Base-by-base conservation (phyloP, 2,797 vertebrate genomes). In the Characodon lateralis region DNA sequence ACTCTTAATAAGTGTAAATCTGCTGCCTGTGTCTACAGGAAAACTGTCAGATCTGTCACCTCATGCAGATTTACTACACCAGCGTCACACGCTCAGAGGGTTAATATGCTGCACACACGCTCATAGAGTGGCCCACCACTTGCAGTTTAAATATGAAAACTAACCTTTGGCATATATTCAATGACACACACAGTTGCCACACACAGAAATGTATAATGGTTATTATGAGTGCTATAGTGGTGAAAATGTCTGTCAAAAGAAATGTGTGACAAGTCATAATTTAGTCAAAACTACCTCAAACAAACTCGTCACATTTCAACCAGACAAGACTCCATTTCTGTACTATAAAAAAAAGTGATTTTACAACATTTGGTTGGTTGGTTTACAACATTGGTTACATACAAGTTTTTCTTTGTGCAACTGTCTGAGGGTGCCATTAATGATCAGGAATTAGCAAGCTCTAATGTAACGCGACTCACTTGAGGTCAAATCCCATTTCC, bases 1-100 rank as follows among this genome's bases (percentile, higher is more conserved):
- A 41, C 79, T 51, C 83, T 48, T 86, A 73, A 87, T 76, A 61
- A 76, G 86, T 74, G 78, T 69, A 83, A 84, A 87, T 89, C 82
- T 85, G 83, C 56, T n/a, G 66, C 77, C 0, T 70, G 74, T 59
- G 77, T 82, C 80, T 78, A 69, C 87, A 69, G 76, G 71, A 59
- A 74, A 79, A 58, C 81, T 59, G 71, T 77, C 88, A 82, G 14
- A 78, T 56, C 77, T 71, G 77, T 82, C 83, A 68, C 78, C 74
- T 70, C 80, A 76, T 82, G 84, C 83, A 88, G 83, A 82, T 82
- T 70, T 35, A 77, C 69, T 6, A 73, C 5, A 50, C 58, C 66
- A 10, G 35, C 4, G 58, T 70, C 66, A 74, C 71, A 78, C 5
- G 79, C 81, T 82, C 73, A 31, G 74, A 6, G 31, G 79, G 85